Base-by-base conservation (phyloP, 2,797 vertebrate species). In the Hapalemur alaotrensis region DNA sequence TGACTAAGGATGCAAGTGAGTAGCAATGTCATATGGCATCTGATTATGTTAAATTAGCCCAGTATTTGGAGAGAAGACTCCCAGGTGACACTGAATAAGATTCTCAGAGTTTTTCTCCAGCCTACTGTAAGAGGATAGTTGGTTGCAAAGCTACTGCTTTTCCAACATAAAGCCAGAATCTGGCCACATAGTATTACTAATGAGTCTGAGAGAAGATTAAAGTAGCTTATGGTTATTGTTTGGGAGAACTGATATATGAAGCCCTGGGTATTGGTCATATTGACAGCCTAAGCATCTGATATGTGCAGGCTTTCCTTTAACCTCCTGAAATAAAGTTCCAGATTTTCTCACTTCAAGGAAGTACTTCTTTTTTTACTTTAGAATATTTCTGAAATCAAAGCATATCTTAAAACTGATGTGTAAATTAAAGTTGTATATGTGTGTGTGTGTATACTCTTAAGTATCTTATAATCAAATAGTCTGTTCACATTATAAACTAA, bases 371-470 rank as follows among this genome's bases (percentile, higher is more conserved):
- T 72, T 91, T 82, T 61, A 92, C 80, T 87, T 92, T 65, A 48
- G 81, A 79, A 67, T 75, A 73, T 72, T 91, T 96, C 48, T 90
- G 63, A 93, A 95, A 83, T 92, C 93, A 95, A 86, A 95, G 3
- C 59, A 20, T 61, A 88, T 90, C 73, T 82, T 94, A 80, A 94
- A 91, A 35, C 48, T 70, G 32, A 81, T 73, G 11, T 70, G 35
- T 85, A 67, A 92, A 73, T 81, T 88, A 50, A 93, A 76, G 17
- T 86, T 95, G 9, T 81, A 25, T 65, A 7, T 86, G 11, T 72
- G 10, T 72, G 10, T 69, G 3, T 88, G 69, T 93, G 52, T 30
- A 82, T 96, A 52, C 87, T 91, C 43, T 82, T 84, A 70, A 87
- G 32, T 92, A 95, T 80, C 79, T 97, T 92, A 59, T 59, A 88